These are phyloP conservation scores for Odobenus rosmarus DNA, from an alignment of 2,113 vertebrate species.

Conservation along the genomic window DNA sequence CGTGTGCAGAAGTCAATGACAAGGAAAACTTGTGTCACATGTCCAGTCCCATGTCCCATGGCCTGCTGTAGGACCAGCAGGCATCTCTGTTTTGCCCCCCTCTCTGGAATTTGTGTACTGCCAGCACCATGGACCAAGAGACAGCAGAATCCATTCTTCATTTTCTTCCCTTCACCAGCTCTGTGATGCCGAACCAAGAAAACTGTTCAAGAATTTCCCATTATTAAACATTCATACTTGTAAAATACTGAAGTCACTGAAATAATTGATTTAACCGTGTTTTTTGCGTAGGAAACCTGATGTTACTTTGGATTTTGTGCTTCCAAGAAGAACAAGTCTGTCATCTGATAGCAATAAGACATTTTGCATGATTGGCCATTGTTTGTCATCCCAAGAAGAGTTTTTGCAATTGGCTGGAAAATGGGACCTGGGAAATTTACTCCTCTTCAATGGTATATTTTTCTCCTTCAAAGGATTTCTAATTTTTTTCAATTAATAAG, in stretches of 20 bases:
- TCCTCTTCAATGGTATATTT: slow-evolving; percentile 92
- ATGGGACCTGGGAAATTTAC: slow-evolving; percentile 94
- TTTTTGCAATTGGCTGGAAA: slow-evolving; percentile 82
- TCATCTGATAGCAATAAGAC: slow-evolving; percentile 98
- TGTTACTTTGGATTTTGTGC: slow-evolving; percentile 93
- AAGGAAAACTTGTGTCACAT: background rate
- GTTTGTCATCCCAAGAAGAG: slow-evolving; percentile 88
- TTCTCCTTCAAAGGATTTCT: background rate
- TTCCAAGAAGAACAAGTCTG: slow-evolving; percentile 94
- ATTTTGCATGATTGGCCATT: slow-evolving; percentile 96
- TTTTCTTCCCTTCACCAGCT: background rate
- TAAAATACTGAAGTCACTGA: slow-evolving; percentile 26
- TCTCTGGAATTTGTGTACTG: background rate
- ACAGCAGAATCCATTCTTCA: background rate
- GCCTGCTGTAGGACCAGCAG: background rate
- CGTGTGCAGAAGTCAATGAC: background rate
- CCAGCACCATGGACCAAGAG: background rate
- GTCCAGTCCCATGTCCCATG: rapidly evolving
- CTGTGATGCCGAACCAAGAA: background rate
- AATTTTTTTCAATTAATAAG: background rate
- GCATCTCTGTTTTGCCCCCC: background rate
- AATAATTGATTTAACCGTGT: slow-evolving; percentile 53
- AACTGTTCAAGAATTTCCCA: background rate
- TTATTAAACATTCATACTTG: slow-evolving; percentile 46
- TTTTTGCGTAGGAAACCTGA: slow-evolving; percentile 90